Evolutionary conservation across 2,113 vertebrate genomes (phyloP).

Genomic region (Oostethus manadensis): DNA sequence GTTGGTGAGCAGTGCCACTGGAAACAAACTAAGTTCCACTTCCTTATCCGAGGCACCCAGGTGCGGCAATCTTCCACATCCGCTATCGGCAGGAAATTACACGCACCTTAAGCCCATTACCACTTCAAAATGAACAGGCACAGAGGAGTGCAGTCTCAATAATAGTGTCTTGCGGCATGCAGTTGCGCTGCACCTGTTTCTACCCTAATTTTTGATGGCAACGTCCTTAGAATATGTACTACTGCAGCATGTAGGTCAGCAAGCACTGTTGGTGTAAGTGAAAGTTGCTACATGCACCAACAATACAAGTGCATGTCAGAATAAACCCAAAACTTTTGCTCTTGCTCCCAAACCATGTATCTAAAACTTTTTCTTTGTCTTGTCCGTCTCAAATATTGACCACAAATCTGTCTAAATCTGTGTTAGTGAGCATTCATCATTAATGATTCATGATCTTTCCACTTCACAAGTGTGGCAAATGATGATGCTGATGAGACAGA

Average conservation of each 20-base stretch:
- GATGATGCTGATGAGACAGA: too few relatives aligned
- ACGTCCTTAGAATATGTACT: constrained; percentile 51
- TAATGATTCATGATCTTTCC: too few relatives aligned
- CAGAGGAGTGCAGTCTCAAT: constrained; percentile 34
- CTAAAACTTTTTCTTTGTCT: too few relatives aligned
- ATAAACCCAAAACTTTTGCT: too few relatives aligned
- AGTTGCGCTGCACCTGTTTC: constrained; percentile 36
- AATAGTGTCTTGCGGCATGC: constrained; percentile 43
- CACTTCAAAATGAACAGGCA: constrained; percentile 63
- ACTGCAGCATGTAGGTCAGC: constrained; percentile 35
- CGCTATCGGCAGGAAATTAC: constrained; percentile 63
- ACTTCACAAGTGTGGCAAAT: too few relatives aligned
- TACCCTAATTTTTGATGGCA: constrained; percentile 50
- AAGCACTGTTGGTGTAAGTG: constrained; percentile 22
- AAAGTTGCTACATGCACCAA: constrained; percentile 20
- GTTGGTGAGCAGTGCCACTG: constrained; percentile 23
- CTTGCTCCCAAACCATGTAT: too few relatives aligned
- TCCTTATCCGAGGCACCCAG: constrained; percentile 61
- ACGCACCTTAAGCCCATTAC: constrained; percentile 64
- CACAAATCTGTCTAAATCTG: too few relatives aligned
- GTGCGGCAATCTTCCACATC: constrained; percentile 51
- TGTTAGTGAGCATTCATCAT: too few relatives aligned
- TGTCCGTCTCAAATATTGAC: too few relatives aligned
- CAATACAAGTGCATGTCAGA: too few relatives aligned
- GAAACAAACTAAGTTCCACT: constrained; percentile 42